A percentile compares a stretch with the other conserved stretches of the same genome.
phyloP scores from a whole-genome alignment of 2,797 vertebrate genomes.

The Rallus crepitans region DNA sequence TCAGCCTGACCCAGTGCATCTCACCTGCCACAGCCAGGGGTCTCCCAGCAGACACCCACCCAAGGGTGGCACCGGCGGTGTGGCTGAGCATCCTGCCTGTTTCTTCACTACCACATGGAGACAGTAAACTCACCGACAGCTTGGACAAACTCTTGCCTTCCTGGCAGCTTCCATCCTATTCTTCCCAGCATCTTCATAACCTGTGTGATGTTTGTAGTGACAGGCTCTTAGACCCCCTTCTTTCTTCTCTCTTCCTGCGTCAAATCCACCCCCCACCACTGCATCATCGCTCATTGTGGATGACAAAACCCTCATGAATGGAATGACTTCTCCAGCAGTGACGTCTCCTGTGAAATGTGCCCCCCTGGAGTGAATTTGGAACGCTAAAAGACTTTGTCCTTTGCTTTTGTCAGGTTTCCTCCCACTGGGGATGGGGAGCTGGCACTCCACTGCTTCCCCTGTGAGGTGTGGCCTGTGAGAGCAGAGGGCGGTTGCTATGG shows the following conservation, averaged over 20 bases:
- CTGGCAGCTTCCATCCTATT: not conserved
- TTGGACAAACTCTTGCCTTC: not conserved
- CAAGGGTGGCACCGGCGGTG: not conserved
- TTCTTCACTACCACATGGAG: not conserved
- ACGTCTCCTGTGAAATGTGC: not conserved
- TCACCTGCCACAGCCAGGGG: not conserved
- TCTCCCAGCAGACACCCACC: fast-evolving
- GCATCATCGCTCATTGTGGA: conserved; percentile 23
- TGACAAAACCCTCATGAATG: conserved; percentile 45
- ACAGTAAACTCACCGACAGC: not conserved
- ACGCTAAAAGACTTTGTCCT: not conserved
- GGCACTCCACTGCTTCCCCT: not conserved
- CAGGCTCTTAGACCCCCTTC: not conserved
- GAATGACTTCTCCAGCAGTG: conserved; percentile 16
- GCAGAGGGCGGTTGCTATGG: not conserved
- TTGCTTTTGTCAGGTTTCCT: conserved; percentile 9
- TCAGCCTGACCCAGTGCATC: fast-evolving
- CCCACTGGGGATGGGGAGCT: not conserved
- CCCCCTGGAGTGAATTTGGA: not conserved
- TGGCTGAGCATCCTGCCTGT: not conserved
- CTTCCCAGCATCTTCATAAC: not conserved
- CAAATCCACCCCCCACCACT: conserved; percentile 19
- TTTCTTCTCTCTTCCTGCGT: conserved; percentile 28
- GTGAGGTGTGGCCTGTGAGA: not conserved
- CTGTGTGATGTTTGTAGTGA: not conserved